phyloP scores from a whole-genome alignment of 2,888 invertebrate species.

The Rhagophthalmus giganteus region DNA sequence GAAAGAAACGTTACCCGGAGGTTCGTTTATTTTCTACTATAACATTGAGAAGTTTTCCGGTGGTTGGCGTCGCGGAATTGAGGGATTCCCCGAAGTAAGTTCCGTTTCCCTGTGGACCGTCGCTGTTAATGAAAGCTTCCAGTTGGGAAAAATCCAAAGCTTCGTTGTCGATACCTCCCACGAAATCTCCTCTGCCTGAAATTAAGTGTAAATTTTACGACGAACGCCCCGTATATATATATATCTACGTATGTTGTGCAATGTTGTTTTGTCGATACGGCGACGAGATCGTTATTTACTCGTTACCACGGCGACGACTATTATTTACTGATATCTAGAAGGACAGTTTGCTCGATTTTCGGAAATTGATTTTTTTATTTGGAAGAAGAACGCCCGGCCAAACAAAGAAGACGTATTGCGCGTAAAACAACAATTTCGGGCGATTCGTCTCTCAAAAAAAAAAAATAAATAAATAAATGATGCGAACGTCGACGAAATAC shows the following conservation, averaged over 20 bases:
- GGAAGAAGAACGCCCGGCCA: too few relatives aligned
- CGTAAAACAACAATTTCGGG: too few relatives aligned
- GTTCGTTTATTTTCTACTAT: conserved; percentile 53
- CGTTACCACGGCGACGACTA: conserved; percentile 13
- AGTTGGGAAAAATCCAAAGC: conserved; percentile 78
- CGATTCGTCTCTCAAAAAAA: too few relatives aligned
- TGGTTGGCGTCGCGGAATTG: conserved; percentile 36
- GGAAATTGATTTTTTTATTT: too few relatives aligned
- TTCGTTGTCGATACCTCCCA: conserved; percentile 85
- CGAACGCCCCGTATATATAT: too few relatives aligned
- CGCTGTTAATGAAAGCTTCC: conserved; percentile 85
- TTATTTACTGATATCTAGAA: too few relatives aligned
- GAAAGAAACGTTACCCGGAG: conserved; percentile 51
- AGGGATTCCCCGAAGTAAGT: conserved; percentile 55
- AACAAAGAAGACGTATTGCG: too few relatives aligned
- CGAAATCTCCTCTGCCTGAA: conserved; percentile 77
- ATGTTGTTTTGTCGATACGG: conserved; percentile 26
- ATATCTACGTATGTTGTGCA: too few relatives aligned
- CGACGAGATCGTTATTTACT: conserved; percentile 22
- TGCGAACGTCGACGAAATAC: too few relatives aligned
- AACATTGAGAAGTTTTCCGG: conserved; percentile 52
- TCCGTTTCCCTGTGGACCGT: conserved; percentile 56
- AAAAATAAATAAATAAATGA: too few relatives aligned
- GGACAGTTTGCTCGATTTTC: background rate
- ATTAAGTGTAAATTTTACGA: conserved; percentile 31